phyloP scores from a whole-genome alignment of 2,113 vertebrate species.

The Cynocephalus volans region DNA sequence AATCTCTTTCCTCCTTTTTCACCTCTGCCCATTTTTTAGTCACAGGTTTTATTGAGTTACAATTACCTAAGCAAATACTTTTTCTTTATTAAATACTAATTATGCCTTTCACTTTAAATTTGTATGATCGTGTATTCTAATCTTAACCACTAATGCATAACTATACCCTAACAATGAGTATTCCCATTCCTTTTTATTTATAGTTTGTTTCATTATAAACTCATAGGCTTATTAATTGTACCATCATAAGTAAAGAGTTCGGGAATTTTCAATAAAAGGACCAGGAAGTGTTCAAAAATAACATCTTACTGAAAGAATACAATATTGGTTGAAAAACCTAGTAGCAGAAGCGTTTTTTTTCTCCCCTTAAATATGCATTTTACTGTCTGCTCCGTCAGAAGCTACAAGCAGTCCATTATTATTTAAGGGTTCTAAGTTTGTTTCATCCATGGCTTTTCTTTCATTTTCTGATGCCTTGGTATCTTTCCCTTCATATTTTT shows the following conservation, averaged over 20 bases:
- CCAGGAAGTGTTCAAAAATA: neutral
- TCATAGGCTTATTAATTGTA: neutral
- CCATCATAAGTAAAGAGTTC: neutral
- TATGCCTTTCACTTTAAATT: neutral
- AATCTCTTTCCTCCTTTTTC: neutral
- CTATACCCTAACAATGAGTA: neutral
- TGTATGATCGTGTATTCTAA: neutral
- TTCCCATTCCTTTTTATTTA: neutral
- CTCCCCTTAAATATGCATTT: conserved; percentile 82
- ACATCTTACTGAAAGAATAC: neutral
- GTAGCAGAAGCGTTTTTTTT: neutral
- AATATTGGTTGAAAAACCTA: neutral
- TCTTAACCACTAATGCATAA: neutral
- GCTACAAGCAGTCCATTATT: conserved; percentile 27
- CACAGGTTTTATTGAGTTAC: neutral
- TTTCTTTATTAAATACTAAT: neutral
- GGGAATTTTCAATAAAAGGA: neutral
- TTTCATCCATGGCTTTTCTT: conserved; percentile 73
- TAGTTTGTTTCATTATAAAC: neutral
- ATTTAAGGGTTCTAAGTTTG: conserved; percentile 76
- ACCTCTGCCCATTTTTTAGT: neutral
- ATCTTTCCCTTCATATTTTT: conserved; percentile 80
- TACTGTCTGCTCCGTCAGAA: conserved; percentile 65
- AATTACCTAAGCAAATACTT: neutral
- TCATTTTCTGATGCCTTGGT: conserved; percentile 71